Evolutionary conservation across 2,888 invertebrate species (phyloP), one percentile per base, ranked within the genome.

Genomic region (Oligia latruncula): DNA sequence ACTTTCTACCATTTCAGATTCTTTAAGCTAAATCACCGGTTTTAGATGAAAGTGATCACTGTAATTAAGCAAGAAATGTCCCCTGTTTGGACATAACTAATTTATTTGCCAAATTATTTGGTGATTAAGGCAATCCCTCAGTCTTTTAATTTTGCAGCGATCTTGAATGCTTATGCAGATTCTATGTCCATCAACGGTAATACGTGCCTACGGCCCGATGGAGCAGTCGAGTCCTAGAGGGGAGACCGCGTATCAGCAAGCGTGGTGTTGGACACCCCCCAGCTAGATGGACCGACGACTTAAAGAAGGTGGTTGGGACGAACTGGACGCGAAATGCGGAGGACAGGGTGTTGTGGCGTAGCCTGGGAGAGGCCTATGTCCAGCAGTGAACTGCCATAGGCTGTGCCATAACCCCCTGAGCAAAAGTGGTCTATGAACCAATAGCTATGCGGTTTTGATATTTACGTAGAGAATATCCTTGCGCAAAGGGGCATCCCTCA

Each of bases 1-100:
- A 87, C 85, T 85, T 87, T 87, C 87, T 72, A 83, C 23, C 35
- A 80, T 87, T 84, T 74, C 23, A 62, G 60, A 86, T 82, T 86
- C 62, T 81, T 84, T 84, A 85, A 85, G 85, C 75, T 76, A 46
- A 80, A 80, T 85, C 49, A 77, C 67, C 71, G 52, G 46, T 65
- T 86, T 74, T 23, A 40, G 55, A 77, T 62, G 83, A 84, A 82
- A 86, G 84, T 86, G 35, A 6, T 43, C 2, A 52, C 29, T 60
- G 17, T 52, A 46, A 46, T 65, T 29, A n/a, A 4, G 43, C n/a
- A 29, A n/a, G 6, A 8, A 67, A 40, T 70, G 74, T 71, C 11
- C 6, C 40, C 8, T n/a, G 0, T 23, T 82, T 23, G n/a, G 20
- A 52, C 29, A 6, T 43, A 0, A 35, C 15, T 17, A n/a, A 68